These are phyloP conservation scores for cat (Felis catus) DNA, from an alignment of 2,113 vertebrate genomes.

Conservation along the genomic window DNA sequence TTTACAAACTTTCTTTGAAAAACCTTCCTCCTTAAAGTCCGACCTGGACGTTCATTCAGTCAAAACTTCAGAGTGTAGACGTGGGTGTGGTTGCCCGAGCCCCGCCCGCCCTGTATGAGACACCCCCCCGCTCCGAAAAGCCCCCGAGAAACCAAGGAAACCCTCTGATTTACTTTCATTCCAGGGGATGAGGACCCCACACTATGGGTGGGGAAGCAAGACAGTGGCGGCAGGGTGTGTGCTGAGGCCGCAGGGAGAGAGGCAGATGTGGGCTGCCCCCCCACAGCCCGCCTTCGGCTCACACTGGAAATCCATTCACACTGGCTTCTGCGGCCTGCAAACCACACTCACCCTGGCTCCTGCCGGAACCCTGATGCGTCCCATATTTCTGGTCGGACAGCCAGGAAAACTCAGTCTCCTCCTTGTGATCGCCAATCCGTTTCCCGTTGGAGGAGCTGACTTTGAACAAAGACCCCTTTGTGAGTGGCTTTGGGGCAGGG, in stretches of 20 bases:
- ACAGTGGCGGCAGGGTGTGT: accelerated
- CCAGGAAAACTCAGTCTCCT: constrained; percentile 57
- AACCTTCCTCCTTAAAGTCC: background rate
- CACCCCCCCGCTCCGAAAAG: accelerated
- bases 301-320: background rate
- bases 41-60: background rate
- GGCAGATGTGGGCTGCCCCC: background rate
- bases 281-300: accelerated
- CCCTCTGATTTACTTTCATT: background rate
- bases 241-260: background rate
- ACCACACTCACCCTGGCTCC: background rate
- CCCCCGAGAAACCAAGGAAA: background rate
- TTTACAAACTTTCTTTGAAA: background rate
- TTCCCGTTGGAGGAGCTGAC: constrained; percentile 54
- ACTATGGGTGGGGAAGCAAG: background rate
- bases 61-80: background rate
- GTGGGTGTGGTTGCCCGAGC: background rate
- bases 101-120: background rate
- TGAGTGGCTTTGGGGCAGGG: constrained; percentile 25
- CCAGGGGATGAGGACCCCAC: background rate
- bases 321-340: background rate
- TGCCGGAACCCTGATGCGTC: background rate
- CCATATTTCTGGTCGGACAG: constrained; percentile 53
- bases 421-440: background rate
- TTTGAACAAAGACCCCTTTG: constrained; percentile 79